These are phyloP conservation scores for Phortica okadai DNA, from an alignment of 2,888 invertebrate species.

Conservation along the genomic window DNA sequence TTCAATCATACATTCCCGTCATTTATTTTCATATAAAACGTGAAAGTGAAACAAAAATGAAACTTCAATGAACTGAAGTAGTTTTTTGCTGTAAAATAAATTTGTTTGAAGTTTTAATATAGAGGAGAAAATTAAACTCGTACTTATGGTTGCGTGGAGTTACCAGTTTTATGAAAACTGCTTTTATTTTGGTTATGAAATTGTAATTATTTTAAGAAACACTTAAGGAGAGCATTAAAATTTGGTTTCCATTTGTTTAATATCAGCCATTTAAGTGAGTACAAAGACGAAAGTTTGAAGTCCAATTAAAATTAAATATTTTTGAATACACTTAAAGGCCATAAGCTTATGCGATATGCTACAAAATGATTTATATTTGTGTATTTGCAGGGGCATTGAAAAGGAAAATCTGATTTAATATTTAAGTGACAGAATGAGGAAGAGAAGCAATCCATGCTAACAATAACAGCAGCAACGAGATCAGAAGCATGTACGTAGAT, in stretches of 20 bases:
- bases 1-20: too few relatives aligned
- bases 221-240: conserved; percentile 5
- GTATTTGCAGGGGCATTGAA: conserved; percentile 51
- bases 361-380: background rate
- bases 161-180: too few relatives aligned
- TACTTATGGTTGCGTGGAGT: too few relatives aligned
- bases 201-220: background rate
- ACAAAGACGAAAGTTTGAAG: conserved; percentile 8
- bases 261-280: background rate
- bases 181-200: too few relatives aligned
- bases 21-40: too few relatives aligned
- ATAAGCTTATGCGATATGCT: conserved; percentile 8
- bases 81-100: too few relatives aligned
- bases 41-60: too few relatives aligned
- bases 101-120: too few relatives aligned
- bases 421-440: conserved; percentile 57
- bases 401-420: conserved; percentile 68
- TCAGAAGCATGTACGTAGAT: background rate
- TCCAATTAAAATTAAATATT: conserved; percentile 22
- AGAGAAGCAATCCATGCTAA: background rate
- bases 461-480: background rate
- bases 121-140: too few relatives aligned
- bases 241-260: background rate
- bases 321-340: conserved; percentile 6
- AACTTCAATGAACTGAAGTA: too few relatives aligned